These are phyloP conservation scores for Eupithecia exiguata DNA, from an alignment of 2,888 invertebrate genomes.

Conservation along the genomic window DNA sequence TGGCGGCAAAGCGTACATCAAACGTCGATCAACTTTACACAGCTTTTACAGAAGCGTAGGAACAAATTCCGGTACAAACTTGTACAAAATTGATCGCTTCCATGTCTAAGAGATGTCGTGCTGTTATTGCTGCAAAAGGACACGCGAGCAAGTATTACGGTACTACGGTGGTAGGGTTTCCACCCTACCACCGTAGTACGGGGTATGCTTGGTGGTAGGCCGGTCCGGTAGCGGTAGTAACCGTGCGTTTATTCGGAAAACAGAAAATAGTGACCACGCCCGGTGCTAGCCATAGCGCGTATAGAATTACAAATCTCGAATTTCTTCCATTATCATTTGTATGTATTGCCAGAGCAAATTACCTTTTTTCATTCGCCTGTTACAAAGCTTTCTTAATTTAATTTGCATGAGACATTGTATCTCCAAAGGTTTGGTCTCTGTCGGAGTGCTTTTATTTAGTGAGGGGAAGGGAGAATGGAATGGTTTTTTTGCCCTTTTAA, in stretches of 20 bases:
- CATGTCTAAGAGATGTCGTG: no score
- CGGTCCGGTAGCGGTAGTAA: not conserved
- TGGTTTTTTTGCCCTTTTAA: not conserved
- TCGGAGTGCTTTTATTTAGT: not conserved
- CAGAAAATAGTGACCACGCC: not conserved
- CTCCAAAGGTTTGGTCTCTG: not conserved
- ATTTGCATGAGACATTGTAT: not conserved
- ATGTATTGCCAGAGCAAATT: not conserved
- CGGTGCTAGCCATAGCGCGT: not conserved
- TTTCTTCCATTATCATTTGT: not conserved
- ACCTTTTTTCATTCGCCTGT: conserved; percentile 22
- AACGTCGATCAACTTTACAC: no score
- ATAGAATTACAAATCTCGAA: not conserved
- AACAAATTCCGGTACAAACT: no score
- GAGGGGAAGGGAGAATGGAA: not conserved
- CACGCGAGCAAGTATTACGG: no score
- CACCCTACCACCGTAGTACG: no score
- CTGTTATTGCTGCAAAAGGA: no score
- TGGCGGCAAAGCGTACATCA: no score
- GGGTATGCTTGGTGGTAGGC: no score
- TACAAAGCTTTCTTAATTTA: not conserved
- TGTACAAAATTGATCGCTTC: no score
- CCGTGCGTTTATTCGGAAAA: not conserved
- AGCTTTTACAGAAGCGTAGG: no score
- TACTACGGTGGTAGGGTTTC: no score